A percentile compares a stretch with the other conserved stretches of the same genome.
These are phyloP conservation scores for Atta colombica DNA, from an alignment of 1,140 invertebrate species.

Conservation along the genomic window DNA sequence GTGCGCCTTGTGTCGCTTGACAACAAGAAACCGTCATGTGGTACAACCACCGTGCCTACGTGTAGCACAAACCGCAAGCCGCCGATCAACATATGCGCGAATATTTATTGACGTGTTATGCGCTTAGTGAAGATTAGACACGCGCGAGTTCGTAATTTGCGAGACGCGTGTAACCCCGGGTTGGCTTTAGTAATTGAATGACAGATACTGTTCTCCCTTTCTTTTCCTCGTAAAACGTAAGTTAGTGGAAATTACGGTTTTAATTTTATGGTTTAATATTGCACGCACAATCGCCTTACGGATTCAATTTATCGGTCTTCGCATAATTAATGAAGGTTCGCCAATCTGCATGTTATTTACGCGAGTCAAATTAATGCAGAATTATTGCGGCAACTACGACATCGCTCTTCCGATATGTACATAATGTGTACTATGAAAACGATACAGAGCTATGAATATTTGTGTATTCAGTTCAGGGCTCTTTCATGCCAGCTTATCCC, in stretches of 20 bases:
- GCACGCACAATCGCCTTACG: neutral
- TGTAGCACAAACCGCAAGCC: conserved; percentile 46
- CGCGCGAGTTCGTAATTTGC: conserved; percentile 35
- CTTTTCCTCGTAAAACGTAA: neutral
- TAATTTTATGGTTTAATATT: neutral
- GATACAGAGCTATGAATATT: conserved; percentile 33
- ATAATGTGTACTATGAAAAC: conserved; percentile 36
- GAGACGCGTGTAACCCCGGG: conserved; percentile 20
- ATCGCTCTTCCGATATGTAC: conserved; percentile 13
- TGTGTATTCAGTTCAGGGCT: conserved; percentile 25
- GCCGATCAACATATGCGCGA: conserved; percentile 44
- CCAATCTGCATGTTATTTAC: conserved; percentile 54
- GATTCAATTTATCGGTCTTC: conserved; percentile 41
- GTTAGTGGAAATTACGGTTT: neutral
- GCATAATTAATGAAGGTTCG: conserved; percentile 45
- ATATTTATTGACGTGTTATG: conserved; percentile 54
- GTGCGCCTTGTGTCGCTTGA: neutral
- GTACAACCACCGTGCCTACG: neutral
- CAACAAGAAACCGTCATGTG: conserved; percentile 40
- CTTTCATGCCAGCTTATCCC: conserved; percentile 25
- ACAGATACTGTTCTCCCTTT: neutral
- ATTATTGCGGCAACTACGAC: conserved; percentile 40
- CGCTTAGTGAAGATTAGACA: conserved; percentile 47
- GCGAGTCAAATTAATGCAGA: conserved; percentile 51
- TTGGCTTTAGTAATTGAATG: neutral